phyloP scores from a whole-genome alignment of 2,888 invertebrate genomes.

The Escarpia spicata region DNA sequence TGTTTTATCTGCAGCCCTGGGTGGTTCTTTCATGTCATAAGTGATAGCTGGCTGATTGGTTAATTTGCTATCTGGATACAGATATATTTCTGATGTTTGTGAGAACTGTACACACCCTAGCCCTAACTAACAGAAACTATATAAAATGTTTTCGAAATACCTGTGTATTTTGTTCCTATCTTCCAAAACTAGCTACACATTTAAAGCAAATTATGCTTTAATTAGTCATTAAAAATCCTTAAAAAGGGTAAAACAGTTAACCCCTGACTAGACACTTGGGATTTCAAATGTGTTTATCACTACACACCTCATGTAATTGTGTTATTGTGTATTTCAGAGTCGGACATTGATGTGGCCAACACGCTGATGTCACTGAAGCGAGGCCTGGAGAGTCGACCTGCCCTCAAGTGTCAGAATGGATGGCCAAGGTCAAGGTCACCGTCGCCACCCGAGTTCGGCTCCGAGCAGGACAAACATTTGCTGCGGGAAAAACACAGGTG shows the following conservation, averaged over 20 bases:
- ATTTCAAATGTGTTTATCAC: neutral
- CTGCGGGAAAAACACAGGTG: conserved; percentile 36
- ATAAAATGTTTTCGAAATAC: no score
- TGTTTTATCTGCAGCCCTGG: neutral
- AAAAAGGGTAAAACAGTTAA: no score
- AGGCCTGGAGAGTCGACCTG: conserved; percentile 32
- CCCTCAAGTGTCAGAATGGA: conserved; percentile 34
- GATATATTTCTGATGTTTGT: no score
- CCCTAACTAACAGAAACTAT: no score
- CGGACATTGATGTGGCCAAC: conserved; percentile 64
- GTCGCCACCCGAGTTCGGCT: conserved; percentile 47
- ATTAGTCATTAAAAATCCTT: no score
- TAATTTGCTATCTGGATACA: neutral
- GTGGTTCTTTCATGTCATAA: neutral
- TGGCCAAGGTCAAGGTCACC: conserved; percentile 42
- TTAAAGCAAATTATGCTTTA: no score
- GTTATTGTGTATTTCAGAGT: conserved; percentile 29
- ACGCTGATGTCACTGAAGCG: conserved; percentile 61
- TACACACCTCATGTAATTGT: neutral
- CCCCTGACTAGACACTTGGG: conserved; percentile 25
- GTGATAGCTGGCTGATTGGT: neutral
- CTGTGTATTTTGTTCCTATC: no score
- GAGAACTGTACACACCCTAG: no score
- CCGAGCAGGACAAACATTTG: conserved; percentile 37
- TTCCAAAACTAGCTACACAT: no score